phyloP scores from a whole-genome alignment of 2,113 vertebrate species.

The Aegotheles bennettii region DNA sequence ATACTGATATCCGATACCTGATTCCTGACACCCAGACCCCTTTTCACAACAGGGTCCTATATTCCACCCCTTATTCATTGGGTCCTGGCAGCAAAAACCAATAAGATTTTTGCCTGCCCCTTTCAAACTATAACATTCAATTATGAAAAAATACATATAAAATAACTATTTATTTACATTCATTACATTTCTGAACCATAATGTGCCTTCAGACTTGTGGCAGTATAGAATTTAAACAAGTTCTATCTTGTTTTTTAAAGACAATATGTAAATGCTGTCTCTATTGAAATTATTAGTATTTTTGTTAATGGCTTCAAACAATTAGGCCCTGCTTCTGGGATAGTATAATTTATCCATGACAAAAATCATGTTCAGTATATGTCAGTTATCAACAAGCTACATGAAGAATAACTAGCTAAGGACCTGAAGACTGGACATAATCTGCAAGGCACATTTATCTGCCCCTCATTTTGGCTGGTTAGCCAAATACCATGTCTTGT shows the following conservation, averaged over 20 bases:
- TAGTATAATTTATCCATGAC: neutral
- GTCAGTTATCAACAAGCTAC: neutral
- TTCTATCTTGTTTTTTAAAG: neutral
- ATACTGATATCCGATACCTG: no score
- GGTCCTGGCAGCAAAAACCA: no score
- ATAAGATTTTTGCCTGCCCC: no score
- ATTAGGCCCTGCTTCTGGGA: neutral
- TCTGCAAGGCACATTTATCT: neutral
- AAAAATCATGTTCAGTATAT: neutral
- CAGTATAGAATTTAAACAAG: neutral
- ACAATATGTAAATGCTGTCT: neutral
- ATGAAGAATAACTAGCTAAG: neutral
- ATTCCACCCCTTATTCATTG: no score
- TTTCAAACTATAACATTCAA: no score
- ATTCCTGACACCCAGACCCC: no score
- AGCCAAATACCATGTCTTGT: neutral
- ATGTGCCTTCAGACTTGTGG: neutral
- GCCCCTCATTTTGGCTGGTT: neutral
- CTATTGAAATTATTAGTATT: neutral
- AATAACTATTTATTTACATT: neutral
- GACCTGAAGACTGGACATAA: neutral
- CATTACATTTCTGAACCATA: neutral
- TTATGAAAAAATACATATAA: neutral
- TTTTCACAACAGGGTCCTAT: no score
- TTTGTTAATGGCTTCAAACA: neutral